A percentile compares a stretch with the other conserved stretches of the same genome.
Evolutionary conservation across 2,113 vertebrate genomes (phyloP).

Genomic region (Murina feae): DNA sequence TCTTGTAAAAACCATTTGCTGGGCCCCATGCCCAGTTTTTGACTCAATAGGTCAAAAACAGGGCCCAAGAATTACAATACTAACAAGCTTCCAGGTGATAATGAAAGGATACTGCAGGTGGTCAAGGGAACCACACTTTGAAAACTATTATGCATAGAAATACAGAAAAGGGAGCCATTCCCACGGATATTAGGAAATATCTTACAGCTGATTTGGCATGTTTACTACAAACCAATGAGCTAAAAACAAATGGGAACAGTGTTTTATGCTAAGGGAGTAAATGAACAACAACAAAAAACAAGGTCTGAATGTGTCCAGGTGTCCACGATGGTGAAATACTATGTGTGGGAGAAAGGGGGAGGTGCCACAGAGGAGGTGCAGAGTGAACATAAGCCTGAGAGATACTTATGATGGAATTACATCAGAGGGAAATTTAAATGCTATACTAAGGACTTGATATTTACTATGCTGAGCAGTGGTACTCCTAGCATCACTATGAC

Average conservation of each 20-base stretch:
- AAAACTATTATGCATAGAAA: not conserved
- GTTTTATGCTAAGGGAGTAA: not conserved
- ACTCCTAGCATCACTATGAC: not conserved
- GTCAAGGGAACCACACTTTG: not conserved
- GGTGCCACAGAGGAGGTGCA: not conserved
- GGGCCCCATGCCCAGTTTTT: not conserved
- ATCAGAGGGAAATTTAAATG: not conserved
- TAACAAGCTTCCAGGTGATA: not conserved
- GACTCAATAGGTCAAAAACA: not conserved
- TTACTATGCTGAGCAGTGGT: not conserved
- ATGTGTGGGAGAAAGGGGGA: accelerated
- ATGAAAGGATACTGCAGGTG: not conserved
- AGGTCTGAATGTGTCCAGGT: not conserved
- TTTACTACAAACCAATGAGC: not conserved
- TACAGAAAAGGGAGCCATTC: not conserved
- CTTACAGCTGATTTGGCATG: not conserved
- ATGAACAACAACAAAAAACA: not conserved
- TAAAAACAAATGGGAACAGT: not conserved
- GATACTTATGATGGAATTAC: not conserved
- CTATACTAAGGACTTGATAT: not conserved
- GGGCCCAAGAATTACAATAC: not conserved
- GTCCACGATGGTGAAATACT: not conserved
- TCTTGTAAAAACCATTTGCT: not conserved
- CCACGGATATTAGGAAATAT: not conserved
- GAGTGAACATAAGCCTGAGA: not conserved